These are phyloP conservation scores for Salarias fasciatus DNA, from an alignment of 2,797 vertebrate genomes.

Conservation along the genomic window DNA sequence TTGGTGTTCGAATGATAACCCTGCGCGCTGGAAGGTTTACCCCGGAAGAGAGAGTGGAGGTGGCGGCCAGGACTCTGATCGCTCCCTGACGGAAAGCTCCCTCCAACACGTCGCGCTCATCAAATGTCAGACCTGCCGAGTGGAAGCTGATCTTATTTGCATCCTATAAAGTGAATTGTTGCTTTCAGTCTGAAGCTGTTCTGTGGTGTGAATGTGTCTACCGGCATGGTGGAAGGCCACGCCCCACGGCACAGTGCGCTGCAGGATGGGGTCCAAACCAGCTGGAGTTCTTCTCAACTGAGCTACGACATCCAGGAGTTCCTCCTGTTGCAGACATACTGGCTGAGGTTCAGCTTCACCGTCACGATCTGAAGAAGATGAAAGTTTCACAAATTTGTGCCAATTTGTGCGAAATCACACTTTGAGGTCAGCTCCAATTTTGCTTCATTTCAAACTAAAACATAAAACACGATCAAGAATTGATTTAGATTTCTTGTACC, in stretches of 20 bases:
- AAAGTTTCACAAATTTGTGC: not conserved
- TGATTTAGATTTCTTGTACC: slow-evolving; percentile 45
- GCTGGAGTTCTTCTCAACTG: slow-evolving; percentile 90
- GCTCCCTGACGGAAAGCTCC: slow-evolving; percentile 91
- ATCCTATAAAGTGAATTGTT: not conserved
- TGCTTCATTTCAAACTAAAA: not conserved
- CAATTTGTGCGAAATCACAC: too few relatives aligned
- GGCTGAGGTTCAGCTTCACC: slow-evolving; percentile 54
- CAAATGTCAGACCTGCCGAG: slow-evolving; percentile 92
- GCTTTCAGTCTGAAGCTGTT: not conserved
- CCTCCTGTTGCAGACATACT: slow-evolving; percentile 82
- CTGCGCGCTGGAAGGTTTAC: slow-evolving; percentile 95
- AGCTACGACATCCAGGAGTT: slow-evolving; percentile 86
- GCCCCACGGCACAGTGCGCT: slow-evolving; percentile 91
- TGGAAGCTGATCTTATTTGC: not conserved
- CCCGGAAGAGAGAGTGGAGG: slow-evolving; percentile 96
- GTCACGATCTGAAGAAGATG: slow-evolving; percentile 40
- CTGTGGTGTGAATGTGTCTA: slow-evolving; percentile 58
- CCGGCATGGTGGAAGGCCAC: slow-evolving; percentile 98
- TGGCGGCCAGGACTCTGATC: slow-evolving; percentile 91
- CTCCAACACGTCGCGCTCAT: slow-evolving; percentile 94
- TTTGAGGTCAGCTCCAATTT: not conserved
- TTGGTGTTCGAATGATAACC: slow-evolving; percentile 93
- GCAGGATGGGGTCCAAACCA: slow-evolving; percentile 90
- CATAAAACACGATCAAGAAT: not conserved